Evolutionary conservation across 2,797 vertebrate species (phyloP), one percentile per base, ranked within the genome.

Genomic region (Falco cherrug): DNA sequence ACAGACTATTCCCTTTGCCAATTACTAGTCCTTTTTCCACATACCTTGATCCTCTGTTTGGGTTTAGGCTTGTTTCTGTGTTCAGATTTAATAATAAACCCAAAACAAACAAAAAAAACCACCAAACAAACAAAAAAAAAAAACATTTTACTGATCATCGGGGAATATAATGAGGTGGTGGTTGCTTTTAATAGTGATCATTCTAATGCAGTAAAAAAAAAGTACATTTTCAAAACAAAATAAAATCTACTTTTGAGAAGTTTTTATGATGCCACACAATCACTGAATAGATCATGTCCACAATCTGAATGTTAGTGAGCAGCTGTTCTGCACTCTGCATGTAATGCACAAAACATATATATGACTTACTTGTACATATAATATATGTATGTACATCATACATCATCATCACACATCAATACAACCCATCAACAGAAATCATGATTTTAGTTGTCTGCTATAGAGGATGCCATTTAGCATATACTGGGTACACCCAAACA

Each of bases 101-200:
- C n/a, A 16, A 51, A 20, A 22, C 37, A 41, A 26, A 37, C 15
- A 31, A 61, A 28, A 22, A 12, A 20, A 10, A 11, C 16, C 43
- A 47, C 17, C 45, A 47, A 50, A 50, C 16, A 24, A 37, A 9
- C n/a, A 22, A n/a, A 43, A 26, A 39, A 39, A 37, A 18, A 1
- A 35, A 35, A 9, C 16, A 3, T 65, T 48, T 48, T 74, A 50
- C 19, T 70, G 19, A 50, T 39, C 15, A 8, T 21, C 3, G 0
- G 11, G 12, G n/a, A 64, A 57, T 47, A n/a, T 10, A 19, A 22
- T 10, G 15, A 64, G 4, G 4, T 19, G 1, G 1, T 47, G 2
- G 5, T 59, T 65, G 24, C 10, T 76, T 84, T 84, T 10, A 9
- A 14, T 25, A 63, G 8, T 8, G 5, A 47, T 57, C 24, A 35